A percentile compares a stretch with the other conserved stretches of the same genome.
Evolutionary conservation across 92 coral and sea anemone species (phyloP).

Genomic region (Chrysogorgia sp.): DNA sequence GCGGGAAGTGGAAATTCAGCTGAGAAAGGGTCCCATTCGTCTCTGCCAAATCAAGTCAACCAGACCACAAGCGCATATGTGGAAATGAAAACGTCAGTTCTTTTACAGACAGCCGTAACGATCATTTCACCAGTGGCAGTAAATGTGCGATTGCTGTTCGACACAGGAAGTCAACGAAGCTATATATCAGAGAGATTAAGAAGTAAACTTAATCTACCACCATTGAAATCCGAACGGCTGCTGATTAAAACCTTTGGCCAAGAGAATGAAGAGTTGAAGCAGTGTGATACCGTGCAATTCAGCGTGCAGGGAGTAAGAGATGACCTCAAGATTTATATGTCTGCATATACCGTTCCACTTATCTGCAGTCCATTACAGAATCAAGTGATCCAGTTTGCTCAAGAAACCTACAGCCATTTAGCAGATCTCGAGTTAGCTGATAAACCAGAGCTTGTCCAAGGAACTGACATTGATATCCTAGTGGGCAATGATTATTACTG

Average conservation of each 20-base stretch:
- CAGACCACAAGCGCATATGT: too few species aligned
- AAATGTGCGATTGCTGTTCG: too few species aligned
- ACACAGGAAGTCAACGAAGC: background rate
- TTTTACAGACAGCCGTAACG: too few species aligned
- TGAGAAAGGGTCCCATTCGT: too few species aligned
- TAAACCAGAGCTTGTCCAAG: background rate
- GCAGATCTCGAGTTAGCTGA: slow-evolving; percentile 1
- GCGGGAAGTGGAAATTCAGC: too few species aligned
- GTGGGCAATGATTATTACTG: background rate
- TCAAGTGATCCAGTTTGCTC: background rate
- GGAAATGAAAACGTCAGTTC: too few species aligned
- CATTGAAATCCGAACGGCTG: background rate
- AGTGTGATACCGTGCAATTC: background rate
- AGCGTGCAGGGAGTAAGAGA: background rate
- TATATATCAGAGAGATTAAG: background rate
- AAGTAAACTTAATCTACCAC: background rate
- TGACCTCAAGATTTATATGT: background rate
- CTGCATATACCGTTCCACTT: background rate
- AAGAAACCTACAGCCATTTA: background rate
- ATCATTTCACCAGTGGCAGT: too few species aligned
- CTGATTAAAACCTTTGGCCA: slow-evolving; percentile 21
- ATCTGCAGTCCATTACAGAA: background rate
- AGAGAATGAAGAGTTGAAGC: background rate
- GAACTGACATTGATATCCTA: background rate
- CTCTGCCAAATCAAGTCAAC: too few species aligned